These are phyloP conservation scores for Coenobita brevimanus DNA, from an alignment of 1,140 invertebrate species.

Conservation along the genomic window DNA sequence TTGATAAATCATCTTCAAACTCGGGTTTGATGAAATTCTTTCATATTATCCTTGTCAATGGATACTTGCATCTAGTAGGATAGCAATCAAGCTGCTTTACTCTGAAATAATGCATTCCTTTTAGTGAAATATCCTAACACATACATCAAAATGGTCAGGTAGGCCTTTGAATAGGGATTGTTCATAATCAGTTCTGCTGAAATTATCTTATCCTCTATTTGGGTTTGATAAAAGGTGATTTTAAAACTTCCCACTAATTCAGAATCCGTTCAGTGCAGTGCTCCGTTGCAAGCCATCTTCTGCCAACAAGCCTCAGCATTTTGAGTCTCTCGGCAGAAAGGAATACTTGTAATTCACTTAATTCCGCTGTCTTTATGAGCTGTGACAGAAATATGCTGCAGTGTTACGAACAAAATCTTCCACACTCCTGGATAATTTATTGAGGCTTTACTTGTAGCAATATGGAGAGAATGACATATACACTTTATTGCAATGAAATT, in stretches of 20 bases:
- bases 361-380: slow-evolving; percentile 29
- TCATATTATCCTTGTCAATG: no score
- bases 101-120: slow-evolving; percentile 37
- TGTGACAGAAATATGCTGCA: slow-evolving; percentile 4
- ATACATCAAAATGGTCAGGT: slow-evolving; percentile 13
- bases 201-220: slow-evolving; percentile 23
- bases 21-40: slow-evolving; percentile 8
- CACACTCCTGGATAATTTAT: slow-evolving; percentile 2
- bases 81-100: slow-evolving; percentile 21
- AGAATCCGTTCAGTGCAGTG: slow-evolving; percentile 5
- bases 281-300: slow-evolving; percentile 15
- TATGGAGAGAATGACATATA: slow-evolving; percentile 17
- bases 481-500: not conserved
- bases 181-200: slow-evolving; percentile 36
- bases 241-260: slow-evolving; percentile 36
- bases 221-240: slow-evolving; percentile 8
- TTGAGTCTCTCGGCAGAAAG: slow-evolving; percentile 22
- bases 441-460: slow-evolving; percentile 3
- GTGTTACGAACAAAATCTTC: slow-evolving; percentile 14
- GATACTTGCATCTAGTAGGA: slow-evolving; percentile 7
- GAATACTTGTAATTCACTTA: slow-evolving; percentile 1
- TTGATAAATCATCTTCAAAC: slow-evolving; percentile 1
- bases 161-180: slow-evolving; percentile 37
- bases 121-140: slow-evolving; percentile 17
- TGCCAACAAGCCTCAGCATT: slow-evolving; percentile 12